Evolutionary conservation across 2,888 invertebrate genomes (phyloP).

Genomic region (Panzeria rudis): DNA sequence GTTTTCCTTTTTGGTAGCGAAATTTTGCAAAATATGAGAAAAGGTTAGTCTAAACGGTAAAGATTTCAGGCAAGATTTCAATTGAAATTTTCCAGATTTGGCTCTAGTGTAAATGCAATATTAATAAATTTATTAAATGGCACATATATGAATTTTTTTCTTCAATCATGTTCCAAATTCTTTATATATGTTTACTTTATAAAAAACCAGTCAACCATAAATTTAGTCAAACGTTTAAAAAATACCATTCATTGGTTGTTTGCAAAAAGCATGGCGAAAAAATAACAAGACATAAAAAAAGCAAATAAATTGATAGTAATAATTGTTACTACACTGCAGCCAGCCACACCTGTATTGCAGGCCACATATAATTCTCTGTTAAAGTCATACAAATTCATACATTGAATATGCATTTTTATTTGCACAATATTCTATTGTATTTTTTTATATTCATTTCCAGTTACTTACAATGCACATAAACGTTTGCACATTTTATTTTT

Average conservation of each 20-base stretch:
- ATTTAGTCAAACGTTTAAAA: constrained; percentile 10
- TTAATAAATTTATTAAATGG: no score
- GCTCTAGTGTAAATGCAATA: no score
- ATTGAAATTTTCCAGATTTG: no score
- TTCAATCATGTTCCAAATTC: not conserved
- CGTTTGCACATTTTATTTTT: not conserved
- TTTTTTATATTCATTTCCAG: constrained; percentile 10
- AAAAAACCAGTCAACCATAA: not conserved
- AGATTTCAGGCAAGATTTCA: no score
- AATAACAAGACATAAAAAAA: not conserved
- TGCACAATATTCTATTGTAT: constrained; percentile 17
- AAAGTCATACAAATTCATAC: constrained; percentile 6
- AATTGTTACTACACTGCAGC: constrained; percentile 27
- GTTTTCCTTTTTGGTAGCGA: no score
- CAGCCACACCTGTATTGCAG: constrained; percentile 51
- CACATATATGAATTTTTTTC: not conserved
- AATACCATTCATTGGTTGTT: constrained; percentile 9
- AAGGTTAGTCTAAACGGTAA: no score
- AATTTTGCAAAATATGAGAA: no score
- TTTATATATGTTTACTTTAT: not conserved
- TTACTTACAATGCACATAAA: not conserved
- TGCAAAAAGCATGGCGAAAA: not conserved
- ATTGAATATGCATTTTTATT: not conserved
- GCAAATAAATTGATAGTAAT: constrained; percentile 39
- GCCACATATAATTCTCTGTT: constrained; percentile 4